A percentile compares a stretch with the other conserved stretches of the same genome.
Conservation (phyloP, 2,888 invertebrate genomes). For the Mythimna pallens region DNA sequence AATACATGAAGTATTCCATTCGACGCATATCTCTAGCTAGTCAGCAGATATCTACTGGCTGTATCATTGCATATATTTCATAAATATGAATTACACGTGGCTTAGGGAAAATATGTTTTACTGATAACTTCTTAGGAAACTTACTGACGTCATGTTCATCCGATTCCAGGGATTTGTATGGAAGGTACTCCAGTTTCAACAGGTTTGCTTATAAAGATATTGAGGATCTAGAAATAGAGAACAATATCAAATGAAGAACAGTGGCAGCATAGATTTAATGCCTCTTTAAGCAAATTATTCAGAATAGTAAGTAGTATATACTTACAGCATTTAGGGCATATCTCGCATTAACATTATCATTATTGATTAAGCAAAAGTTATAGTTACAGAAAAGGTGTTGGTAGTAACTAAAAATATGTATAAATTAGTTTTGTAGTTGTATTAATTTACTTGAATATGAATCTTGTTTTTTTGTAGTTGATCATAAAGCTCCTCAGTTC, state of each 20-base stretch:
- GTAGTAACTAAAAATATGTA: too few species aligned
- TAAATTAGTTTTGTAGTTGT: neutral
- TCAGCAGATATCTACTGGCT: neutral
- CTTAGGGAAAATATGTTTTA: neutral
- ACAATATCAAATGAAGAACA: too few species aligned
- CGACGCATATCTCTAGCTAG: conserved; percentile 11
- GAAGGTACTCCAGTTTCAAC: neutral
- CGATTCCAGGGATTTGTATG: neutral
- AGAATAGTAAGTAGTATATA: too few species aligned
- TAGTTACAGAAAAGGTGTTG: neutral
- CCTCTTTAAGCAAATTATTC: neutral
- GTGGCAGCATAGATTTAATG: neutral
- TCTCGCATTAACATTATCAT: neutral
- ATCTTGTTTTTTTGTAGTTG: neutral
- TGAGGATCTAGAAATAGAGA: neutral
- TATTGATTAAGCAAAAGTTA: neutral
- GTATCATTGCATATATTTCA: conserved; percentile 12
- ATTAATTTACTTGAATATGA: neutral
- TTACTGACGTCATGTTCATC: neutral
- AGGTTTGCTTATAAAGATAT: neutral
- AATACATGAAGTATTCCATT: conserved; percentile 18
- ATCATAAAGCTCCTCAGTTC: neutral
- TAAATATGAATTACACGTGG: conserved; percentile 14
- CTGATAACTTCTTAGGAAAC: conserved; percentile 3
- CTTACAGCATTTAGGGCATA: neutral